Percentiles rank a stretch among this genome's conserved stretches.
phyloP scores from a whole-genome alignment of 2,113 vertebrate genomes.

The Hydrolagus affinis region DNA sequence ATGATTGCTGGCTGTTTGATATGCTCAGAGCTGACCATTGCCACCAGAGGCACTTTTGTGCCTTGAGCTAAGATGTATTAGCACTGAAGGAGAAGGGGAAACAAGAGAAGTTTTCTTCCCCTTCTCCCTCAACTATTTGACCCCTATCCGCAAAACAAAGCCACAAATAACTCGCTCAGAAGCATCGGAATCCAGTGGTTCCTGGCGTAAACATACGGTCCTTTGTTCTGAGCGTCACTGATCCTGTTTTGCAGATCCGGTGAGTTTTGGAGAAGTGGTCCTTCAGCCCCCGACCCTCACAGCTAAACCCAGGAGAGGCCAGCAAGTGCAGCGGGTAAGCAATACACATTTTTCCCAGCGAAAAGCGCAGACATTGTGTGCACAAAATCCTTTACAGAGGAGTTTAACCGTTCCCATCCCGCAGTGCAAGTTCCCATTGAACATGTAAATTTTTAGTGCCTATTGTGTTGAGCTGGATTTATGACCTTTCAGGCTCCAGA shows the following conservation, averaged over 20 bases:
- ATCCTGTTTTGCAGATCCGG: constrained; percentile 51
- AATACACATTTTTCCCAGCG: background rate
- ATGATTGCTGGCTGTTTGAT: too few species aligned
- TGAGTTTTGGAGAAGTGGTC: constrained; percentile 78
- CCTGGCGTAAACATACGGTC: background rate
- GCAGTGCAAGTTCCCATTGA: too few species aligned
- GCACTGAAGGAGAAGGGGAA: too few species aligned
- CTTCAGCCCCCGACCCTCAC: constrained; percentile 72
- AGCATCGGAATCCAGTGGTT: too few species aligned
- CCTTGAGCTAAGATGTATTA: too few species aligned
- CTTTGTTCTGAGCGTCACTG: background rate
- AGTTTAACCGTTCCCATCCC: background rate
- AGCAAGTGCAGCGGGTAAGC: constrained; percentile 54
- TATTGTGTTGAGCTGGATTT: background rate
- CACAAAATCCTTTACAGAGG: background rate
- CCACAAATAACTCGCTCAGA: too few species aligned
- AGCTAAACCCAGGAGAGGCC: constrained; percentile 60
- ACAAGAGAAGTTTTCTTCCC: too few species aligned
- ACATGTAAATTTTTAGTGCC: background rate
- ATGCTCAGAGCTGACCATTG: too few species aligned
- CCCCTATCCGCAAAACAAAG: too few species aligned
- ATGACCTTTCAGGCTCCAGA: background rate
- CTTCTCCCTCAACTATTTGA: too few species aligned
- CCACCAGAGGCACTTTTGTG: too few species aligned
- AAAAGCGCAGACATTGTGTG: background rate